Conservation (phyloP, 1,140 invertebrate species). For the Holotrichia oblita region DNA sequence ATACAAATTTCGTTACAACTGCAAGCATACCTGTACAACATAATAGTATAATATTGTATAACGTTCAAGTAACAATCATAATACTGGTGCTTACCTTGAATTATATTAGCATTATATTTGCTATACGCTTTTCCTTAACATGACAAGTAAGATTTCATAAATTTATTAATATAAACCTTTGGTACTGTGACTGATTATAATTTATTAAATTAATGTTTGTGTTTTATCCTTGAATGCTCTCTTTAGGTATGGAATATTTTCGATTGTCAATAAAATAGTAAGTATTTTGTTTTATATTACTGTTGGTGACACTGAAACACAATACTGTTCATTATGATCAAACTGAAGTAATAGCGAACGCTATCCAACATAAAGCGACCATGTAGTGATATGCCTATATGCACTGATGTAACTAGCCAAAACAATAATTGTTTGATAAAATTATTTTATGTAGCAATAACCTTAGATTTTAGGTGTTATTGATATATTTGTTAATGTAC, state of each 20-base stretch:
- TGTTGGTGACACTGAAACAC: too few species aligned
- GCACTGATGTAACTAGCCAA: too few species aligned
- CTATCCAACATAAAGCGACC: too few species aligned
- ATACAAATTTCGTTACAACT: slow-evolving; percentile 1
- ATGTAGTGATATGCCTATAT: too few species aligned
- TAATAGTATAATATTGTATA: slow-evolving; percentile 21
- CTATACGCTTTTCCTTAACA: not conserved
- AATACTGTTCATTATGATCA: too few species aligned
- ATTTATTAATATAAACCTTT: not conserved
- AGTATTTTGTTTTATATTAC: not conserved
- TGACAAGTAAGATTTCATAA: not conserved
- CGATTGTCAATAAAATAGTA: not conserved
- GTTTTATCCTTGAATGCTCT: not conserved
- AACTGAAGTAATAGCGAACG: too few species aligned
- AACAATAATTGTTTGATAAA: too few species aligned
- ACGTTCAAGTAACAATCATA: not conserved
- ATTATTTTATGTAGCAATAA: too few species aligned
- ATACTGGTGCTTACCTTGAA: slow-evolving; percentile 11
- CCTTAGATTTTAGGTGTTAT: too few species aligned
- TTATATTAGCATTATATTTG: slow-evolving; percentile 1
- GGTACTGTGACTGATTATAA: not conserved
- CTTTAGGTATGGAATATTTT: not conserved
- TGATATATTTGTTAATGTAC: too few species aligned
- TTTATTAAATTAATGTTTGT: not conserved
- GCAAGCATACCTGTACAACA: not conserved